These are phyloP conservation scores for Philypnodon macrostomus DNA, from an alignment of 2,797 vertebrate species.

Conservation along the genomic window DNA sequence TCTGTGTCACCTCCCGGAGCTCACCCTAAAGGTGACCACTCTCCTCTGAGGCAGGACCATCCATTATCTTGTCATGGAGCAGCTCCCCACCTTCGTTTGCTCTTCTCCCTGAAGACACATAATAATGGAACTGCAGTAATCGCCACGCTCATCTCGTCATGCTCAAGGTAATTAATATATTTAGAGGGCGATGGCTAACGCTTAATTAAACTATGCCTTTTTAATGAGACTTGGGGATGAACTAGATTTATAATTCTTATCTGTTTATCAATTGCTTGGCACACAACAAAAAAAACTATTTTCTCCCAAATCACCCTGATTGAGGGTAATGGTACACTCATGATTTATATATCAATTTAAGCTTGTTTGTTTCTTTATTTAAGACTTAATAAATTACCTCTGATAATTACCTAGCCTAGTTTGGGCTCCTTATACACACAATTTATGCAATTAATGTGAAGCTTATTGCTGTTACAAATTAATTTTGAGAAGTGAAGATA, in stretches of 20 bases:
- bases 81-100: constrained; percentile 82
- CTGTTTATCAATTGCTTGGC: constrained; percentile 87
- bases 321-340: constrained; percentile 83
- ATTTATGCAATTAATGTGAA: constrained; percentile 81
- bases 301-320: constrained; percentile 86
- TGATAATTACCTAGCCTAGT: constrained; percentile 86
- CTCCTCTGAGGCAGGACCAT: constrained; percentile 80
- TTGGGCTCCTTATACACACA: constrained; percentile 70
- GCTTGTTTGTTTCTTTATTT: constrained; percentile 93
- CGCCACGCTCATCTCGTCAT: constrained; percentile 90
- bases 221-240: constrained; percentile 93
- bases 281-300: constrained; percentile 91
- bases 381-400: constrained; percentile 86
- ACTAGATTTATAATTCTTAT: constrained; percentile 96
- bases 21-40: constrained; percentile 85
- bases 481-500: constrained; percentile 87
- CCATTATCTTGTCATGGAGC: constrained; percentile 89
- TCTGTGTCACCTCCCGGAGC: constrained; percentile 65
- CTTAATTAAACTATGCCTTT: constrained; percentile 96
- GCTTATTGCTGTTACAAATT: constrained; percentile 83
- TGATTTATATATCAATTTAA: constrained; percentile 97
- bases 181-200: constrained; percentile 88
- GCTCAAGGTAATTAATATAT: constrained; percentile 99
- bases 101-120: constrained; percentile 83
- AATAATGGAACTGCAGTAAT: constrained; percentile 97